Percentiles rank a stretch among this genome's conserved stretches.
phyloP scores from a whole-genome alignment of 1,140 invertebrate genomes.

The Meloidogyne floridensis region DNA sequence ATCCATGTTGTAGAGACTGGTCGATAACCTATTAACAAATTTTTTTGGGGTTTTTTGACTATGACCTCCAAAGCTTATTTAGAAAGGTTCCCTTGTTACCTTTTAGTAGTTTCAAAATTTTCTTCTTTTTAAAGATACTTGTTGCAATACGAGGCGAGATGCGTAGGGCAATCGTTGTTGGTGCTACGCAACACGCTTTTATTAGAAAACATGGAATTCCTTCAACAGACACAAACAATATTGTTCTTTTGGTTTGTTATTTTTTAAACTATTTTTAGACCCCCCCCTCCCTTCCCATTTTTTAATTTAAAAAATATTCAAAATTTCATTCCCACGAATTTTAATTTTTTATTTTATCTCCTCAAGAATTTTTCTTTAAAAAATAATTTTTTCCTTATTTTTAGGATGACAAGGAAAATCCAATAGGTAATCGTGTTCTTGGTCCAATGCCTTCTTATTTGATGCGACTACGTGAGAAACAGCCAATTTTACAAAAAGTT shows the following conservation, averaged over 20 bases:
- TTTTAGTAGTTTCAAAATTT: too few relatives aligned
- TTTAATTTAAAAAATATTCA: neutral
- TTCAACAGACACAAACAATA: conserved; percentile 92
- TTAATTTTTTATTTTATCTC: neutral
- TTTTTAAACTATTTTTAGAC: neutral
- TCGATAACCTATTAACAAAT: too few relatives aligned
- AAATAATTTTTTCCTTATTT: conserved; percentile 26
- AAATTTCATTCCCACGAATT: neutral
- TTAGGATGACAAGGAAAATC: conserved; percentile 83
- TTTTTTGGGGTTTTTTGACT: too few relatives aligned
- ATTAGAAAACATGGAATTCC: conserved; percentile 81
- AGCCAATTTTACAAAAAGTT: conserved; percentile 87
- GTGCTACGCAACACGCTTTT: conserved; percentile 75
- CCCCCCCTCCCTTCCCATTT: too few relatives aligned
- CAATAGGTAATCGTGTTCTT: conserved; percentile 87
- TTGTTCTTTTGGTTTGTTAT: conserved; percentile 80
- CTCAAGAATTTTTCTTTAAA: neutral
- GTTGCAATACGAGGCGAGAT: conserved; percentile 96
- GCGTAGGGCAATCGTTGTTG: conserved; percentile 91
- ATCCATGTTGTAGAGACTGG: too few relatives aligned
- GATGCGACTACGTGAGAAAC: conserved; percentile 76
- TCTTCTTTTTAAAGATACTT: conserved; percentile 73
- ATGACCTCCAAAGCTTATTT: too few relatives aligned
- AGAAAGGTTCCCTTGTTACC: too few relatives aligned
- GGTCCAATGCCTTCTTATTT: conserved; percentile 90